Percentiles rank a stretch among this genome's conserved stretches.
Conservation (phyloP, 2,113 vertebrate genomes). For the Chamaetylas fuelleborni region DNA sequence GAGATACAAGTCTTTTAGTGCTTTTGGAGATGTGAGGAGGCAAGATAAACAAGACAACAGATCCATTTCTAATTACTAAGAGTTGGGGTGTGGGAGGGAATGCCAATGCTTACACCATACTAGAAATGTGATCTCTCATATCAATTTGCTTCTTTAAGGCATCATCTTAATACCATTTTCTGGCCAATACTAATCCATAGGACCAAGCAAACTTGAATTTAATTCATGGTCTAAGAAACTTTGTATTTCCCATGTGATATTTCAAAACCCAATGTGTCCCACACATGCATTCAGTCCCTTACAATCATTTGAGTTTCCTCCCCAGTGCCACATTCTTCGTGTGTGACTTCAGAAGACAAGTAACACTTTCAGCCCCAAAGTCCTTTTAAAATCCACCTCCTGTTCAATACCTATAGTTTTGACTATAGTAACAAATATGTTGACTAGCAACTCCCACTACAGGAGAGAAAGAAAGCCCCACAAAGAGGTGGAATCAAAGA, state of each 20-base stretch:
- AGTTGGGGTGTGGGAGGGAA: neutral
- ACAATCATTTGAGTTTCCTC: neutral
- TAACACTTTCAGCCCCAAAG: neutral
- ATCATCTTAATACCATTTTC: neutral
- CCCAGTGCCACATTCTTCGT: neutral
- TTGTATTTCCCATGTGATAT: neutral
- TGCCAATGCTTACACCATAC: neutral
- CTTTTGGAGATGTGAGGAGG: neutral
- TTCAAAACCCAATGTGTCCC: neutral
- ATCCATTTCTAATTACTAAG: neutral
- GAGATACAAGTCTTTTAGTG: neutral
- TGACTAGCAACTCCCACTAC: neutral
- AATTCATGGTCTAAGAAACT: neutral
- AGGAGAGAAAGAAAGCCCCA: constrained; percentile 13
- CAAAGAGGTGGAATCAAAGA: neutral
- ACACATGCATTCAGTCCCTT: neutral
- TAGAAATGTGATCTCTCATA: neutral
- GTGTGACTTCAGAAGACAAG: neutral
- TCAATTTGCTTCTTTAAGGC: neutral
- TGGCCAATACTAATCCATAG: neutral
- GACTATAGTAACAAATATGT: neutral
- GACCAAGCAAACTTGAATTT: neutral
- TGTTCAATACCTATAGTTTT: neutral
- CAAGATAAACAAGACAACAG: neutral
- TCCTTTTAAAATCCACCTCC: neutral